Conservation (phyloP, 2,888 invertebrate genomes). For the Agonopterix heracliana region DNA sequence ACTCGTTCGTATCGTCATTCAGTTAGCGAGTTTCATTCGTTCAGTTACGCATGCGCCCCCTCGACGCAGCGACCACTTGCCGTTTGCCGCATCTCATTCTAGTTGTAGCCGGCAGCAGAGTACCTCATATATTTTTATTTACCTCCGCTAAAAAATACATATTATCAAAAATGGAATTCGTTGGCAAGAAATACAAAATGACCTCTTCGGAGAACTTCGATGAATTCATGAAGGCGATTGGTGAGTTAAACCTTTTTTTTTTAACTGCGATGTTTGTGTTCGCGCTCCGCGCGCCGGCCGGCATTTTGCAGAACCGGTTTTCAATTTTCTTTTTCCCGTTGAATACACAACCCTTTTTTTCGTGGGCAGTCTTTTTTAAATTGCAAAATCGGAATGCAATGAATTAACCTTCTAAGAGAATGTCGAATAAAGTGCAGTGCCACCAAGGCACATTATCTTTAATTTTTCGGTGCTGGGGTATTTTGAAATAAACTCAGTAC, state of each 20-base stretch:
- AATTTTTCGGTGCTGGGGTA: too few relatives aligned
- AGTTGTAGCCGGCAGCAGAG: constrained; percentile 42
- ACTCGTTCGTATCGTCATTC: background rate
- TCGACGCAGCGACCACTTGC: constrained; percentile 13
- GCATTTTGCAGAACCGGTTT: constrained; percentile 14
- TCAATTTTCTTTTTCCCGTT: background rate
- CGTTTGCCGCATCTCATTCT: constrained; percentile 41
- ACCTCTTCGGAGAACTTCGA: constrained; percentile 89
- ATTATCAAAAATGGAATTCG: constrained; percentile 57
- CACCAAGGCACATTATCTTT: too few relatives aligned
- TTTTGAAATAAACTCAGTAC: too few relatives aligned
- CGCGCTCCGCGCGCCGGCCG: constrained; percentile 33
- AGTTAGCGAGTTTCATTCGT: constrained; percentile 2
- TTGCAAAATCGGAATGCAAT: too few relatives aligned
- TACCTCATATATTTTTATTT: constrained; percentile 24
- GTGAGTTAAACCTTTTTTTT: constrained; percentile 71
- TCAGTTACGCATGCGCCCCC: constrained; percentile 7
- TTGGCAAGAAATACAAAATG: constrained; percentile 89
- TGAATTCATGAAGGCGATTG: constrained; percentile 90
- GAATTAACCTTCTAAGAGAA: too few relatives aligned
- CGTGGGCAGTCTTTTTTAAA: too few relatives aligned
- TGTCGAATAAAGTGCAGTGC: too few relatives aligned
- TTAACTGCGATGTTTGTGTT: background rate
- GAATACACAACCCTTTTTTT: background rate
- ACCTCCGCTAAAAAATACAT: constrained; percentile 15